Evolutionary conservation across 2,797 vertebrate genomes (phyloP).

Genomic region (Graptemys geographica): DNA sequence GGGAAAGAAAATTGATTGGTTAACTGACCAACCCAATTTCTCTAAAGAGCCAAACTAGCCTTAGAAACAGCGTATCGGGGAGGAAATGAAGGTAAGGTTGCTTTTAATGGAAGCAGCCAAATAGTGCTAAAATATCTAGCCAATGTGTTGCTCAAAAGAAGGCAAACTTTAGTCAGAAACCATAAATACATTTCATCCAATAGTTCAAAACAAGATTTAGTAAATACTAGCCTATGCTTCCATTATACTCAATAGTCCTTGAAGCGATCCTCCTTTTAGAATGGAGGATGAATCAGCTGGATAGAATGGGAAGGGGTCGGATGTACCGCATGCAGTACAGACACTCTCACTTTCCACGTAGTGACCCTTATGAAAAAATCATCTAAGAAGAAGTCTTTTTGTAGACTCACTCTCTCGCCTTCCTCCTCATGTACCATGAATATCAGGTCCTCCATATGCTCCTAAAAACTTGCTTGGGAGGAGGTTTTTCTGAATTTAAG

Average conservation of each 20-base stretch:
- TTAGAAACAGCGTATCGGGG: background rate
- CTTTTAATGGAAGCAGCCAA: background rate
- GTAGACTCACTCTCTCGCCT: background rate
- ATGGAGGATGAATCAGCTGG: background rate
- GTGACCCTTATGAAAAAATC: background rate
- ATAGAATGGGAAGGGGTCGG: background rate
- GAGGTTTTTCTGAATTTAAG: background rate
- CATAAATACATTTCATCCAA: background rate
- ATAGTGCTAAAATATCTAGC: background rate
- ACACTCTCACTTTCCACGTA: background rate
- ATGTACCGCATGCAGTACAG: background rate
- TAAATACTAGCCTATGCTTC: background rate
- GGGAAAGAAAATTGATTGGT: background rate
- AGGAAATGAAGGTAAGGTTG: fast-evolving
- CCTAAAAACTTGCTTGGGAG: background rate
- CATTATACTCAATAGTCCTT: background rate
- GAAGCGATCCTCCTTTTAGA: background rate
- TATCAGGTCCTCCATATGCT: background rate
- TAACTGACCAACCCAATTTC: background rate
- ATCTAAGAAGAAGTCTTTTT: background rate
- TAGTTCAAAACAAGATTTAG: background rate
- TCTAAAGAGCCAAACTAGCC: background rate
- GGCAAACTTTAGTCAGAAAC: background rate
- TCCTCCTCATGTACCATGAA: background rate
- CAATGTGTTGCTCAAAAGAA: background rate